Base-by-base conservation (phyloP, 2,797 vertebrate genomes). In the Phyllotis vaccarum region DNA sequence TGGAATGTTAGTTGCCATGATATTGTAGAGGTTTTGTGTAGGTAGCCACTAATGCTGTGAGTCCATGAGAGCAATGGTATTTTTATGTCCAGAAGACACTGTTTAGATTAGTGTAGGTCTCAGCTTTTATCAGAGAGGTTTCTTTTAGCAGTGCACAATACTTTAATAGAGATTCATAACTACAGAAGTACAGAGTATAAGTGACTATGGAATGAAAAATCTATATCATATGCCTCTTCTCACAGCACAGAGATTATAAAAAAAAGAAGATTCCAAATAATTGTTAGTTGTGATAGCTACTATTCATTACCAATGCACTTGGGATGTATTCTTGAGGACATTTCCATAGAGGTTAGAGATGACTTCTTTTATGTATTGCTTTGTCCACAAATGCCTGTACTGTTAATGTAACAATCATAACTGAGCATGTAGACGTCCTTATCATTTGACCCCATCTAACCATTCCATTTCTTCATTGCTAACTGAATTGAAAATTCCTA, bases 401-500 rank as follows among this genome's bases (percentile, higher is more conserved):
- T 7, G 14, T 6, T 54, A 43, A 6, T 5, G 8, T 64, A 49
- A 93, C 46, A 92, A 40, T 43, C 56, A 43, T 37, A 86, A 21
- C 11, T 91, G 40, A 29, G 46, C 7, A 24, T 95, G 37, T 83
- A 90, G 64, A 95, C 5, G 6, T 72, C 49, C 17, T 95, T 40
- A 81, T 27, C 66, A 5, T 21, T 95, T 95, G 37, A 24, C 31
- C 16, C 34, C 49, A 27, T 56, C 3, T 46, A 80, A 37, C 16
- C 58, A 52, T 58, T 75, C 19, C 78, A 22, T 81, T 76, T 94
- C 40, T 93, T 88, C 9, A 89, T 92, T 90, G 81, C 34, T 62
- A 34, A n/a, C 64, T 27, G 46, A 95, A 13, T 89, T 97, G 93
- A 17, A 93, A 97, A 79, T 7, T 88, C 6, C 70, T 16, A 81